phyloP scores from a whole-genome alignment of 2,888 invertebrate genomes.

The Acheta domesticus region DNA sequence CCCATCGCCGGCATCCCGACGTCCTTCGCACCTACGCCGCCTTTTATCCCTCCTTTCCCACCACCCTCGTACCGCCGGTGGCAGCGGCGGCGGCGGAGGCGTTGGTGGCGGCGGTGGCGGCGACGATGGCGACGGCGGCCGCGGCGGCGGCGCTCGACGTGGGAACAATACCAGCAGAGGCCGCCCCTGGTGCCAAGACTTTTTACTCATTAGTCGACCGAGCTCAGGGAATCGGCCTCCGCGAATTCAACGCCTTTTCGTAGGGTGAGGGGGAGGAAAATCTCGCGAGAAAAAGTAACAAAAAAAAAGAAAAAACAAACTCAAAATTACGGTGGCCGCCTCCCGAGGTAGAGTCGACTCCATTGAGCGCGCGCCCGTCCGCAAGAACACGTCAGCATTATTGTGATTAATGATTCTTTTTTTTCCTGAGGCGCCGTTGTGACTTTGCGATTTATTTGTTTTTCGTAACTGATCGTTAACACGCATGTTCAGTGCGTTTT shows the following conservation, averaged over 20 bases:
- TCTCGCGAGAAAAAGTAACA: neutral
- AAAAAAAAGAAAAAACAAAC: constrained; percentile 18
- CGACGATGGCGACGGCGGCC: too few relatives aligned
- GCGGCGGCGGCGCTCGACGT: neutral
- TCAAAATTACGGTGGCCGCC: neutral
- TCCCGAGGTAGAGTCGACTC: neutral
- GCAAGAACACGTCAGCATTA: constrained; percentile 4
- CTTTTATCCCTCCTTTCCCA: too few relatives aligned
- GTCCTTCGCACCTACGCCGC: too few relatives aligned
- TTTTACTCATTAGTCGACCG: constrained; percentile 4
- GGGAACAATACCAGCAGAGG: neutral
- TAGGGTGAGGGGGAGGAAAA: neutral
- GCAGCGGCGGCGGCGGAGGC: too few relatives aligned
- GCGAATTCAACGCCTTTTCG: constrained; percentile 21
- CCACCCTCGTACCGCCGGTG: too few relatives aligned
- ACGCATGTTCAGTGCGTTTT: neutral
- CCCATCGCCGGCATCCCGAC: too few relatives aligned
- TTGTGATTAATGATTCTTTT: constrained; percentile 27
- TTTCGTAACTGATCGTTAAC: neutral
- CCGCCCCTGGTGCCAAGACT: constrained; percentile 2
- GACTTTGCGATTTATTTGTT: constrained; percentile 18
- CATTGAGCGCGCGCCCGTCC: neutral
- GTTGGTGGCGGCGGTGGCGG: too few relatives aligned
- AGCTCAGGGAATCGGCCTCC: neutral
- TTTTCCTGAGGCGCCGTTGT: neutral